Conservation (phyloP, 2,113 vertebrate species). For the Thalassarche chlororhynchos region DNA sequence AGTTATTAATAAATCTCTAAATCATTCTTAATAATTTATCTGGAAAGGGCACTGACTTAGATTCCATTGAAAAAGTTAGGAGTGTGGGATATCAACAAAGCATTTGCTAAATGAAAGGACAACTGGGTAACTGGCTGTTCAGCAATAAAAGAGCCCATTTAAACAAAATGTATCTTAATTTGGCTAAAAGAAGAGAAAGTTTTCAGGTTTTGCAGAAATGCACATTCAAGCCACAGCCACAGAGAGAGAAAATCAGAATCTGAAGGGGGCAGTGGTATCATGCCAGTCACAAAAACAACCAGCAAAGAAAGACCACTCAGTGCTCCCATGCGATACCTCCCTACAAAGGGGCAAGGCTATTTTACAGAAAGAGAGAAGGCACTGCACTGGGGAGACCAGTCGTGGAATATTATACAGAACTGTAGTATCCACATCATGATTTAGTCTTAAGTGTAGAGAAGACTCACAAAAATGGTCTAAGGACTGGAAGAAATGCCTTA, state of each 20-base stretch:
- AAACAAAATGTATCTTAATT: background rate
- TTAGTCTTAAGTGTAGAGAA: background rate
- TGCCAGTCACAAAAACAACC: background rate
- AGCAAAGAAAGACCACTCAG: background rate
- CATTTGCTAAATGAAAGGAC: background rate
- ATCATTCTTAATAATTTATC: background rate
- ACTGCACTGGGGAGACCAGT: background rate
- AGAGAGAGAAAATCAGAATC: background rate
- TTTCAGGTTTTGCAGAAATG: background rate
- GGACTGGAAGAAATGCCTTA: background rate
- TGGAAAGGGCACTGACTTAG: background rate
- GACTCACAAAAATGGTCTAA: background rate
- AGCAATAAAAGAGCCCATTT: background rate
- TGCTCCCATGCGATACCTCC: background rate
- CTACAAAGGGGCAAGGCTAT: background rate
- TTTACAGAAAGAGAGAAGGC: background rate
- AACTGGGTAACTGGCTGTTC: background rate
- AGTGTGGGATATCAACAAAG: background rate
- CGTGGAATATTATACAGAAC: background rate
- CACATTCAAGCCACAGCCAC: background rate
- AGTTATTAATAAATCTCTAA: background rate
- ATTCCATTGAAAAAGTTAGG: background rate
- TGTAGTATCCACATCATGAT: background rate
- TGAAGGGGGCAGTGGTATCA: background rate
- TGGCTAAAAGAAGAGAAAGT: background rate